Conservation (phyloP, 1,140 invertebrate genomes). For the Brachionus rubens region DNA sequence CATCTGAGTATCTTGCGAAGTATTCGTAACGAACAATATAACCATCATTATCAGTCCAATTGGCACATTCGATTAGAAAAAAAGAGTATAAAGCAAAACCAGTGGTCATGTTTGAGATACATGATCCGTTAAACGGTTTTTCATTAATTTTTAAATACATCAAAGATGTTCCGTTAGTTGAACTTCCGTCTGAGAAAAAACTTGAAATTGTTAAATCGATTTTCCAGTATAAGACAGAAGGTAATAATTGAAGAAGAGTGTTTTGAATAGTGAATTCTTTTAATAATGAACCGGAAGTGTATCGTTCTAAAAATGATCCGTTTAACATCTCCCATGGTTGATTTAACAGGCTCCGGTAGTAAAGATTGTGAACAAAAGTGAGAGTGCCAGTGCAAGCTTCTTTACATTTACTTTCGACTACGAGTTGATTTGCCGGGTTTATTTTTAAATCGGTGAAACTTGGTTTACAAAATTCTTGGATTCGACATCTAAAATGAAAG, state of each 20-base stretch:
- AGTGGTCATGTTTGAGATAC: neutral
- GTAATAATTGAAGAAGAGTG: neutral
- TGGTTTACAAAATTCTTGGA: neutral
- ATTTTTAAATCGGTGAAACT: neutral
- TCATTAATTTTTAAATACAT: conserved; percentile 27
- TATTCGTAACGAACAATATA: conserved; percentile 33
- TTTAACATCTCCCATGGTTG: neutral
- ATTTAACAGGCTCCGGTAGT: neutral
- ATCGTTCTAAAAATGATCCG: neutral
- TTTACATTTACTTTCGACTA: neutral
- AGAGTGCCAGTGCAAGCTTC: neutral
- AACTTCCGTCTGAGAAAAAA: neutral
- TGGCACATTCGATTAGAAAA: neutral
- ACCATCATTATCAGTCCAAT: conserved; percentile 14
- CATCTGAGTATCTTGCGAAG: neutral
- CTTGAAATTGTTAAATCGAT: neutral
- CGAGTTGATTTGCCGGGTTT: conserved; percentile 3
- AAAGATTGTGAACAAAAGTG: neutral
- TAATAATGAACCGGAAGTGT: neutral
- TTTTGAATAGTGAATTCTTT: neutral
- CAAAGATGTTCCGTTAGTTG: neutral
- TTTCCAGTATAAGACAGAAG: neutral
- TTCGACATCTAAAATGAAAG: neutral
- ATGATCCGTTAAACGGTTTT: conserved; percentile 12
- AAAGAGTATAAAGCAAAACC: neutral